These are phyloP conservation scores for Bovichtus variegatus DNA, from an alignment of 2,797 vertebrate species.

Conservation along the genomic window DNA sequence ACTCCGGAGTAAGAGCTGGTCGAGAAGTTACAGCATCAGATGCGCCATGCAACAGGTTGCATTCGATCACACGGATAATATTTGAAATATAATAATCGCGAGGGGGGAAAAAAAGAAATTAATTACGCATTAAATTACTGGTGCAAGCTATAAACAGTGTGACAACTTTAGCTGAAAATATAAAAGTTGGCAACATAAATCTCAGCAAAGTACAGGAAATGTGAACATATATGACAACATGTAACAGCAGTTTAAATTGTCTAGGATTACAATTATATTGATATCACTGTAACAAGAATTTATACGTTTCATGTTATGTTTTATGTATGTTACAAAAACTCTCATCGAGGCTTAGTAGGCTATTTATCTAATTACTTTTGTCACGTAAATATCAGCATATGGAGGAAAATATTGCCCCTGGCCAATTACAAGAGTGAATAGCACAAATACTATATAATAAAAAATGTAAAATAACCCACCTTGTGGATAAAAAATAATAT, in stretches of 20 bases:
- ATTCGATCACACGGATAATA: not conserved
- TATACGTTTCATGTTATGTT: no score
- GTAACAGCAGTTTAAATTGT: not conserved
- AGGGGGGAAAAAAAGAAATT: not conserved
- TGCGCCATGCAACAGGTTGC: slow-evolving; percentile 50
- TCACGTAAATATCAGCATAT: not conserved
- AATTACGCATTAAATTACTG: not conserved
- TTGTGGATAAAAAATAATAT: slow-evolving; percentile 62
- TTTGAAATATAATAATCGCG: not conserved
- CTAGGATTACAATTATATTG: not conserved
- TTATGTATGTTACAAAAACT: not conserved
- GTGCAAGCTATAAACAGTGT: not conserved
- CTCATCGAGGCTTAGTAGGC: no score
- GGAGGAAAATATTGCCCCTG: not conserved
- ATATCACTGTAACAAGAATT: not conserved
- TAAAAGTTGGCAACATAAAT: not conserved
- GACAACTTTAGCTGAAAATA: not conserved
- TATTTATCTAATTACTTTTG: not conserved
- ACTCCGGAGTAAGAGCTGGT: not conserved
- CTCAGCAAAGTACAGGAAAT: not conserved
- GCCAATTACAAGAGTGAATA: not conserved
- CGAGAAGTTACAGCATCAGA: not conserved
- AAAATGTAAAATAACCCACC: slow-evolving; percentile 57
- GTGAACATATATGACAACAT: not conserved
- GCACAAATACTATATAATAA: not conserved